Conservation (phyloP, 2,113 vertebrate species). For the Triplophysa rosa region DNA sequence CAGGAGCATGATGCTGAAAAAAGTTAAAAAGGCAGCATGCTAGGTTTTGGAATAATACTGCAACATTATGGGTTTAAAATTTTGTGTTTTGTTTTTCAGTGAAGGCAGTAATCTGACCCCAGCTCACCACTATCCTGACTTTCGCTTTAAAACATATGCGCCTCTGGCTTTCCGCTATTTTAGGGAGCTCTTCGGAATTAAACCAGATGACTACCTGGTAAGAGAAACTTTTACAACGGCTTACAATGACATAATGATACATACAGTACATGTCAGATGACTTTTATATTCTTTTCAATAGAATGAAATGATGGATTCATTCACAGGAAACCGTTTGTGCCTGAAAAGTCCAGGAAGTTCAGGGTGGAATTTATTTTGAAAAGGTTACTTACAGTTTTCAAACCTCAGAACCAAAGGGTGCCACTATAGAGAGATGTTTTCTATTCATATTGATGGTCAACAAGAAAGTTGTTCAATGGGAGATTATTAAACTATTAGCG, state of each 20-base stretch:
- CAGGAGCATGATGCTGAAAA: too few species aligned
- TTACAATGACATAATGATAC: background rate
- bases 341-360: background rate
- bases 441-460: too few species aligned
- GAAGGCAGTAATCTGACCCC: constrained; percentile 95
- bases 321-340: background rate
- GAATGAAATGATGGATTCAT: background rate
- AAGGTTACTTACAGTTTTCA: background rate
- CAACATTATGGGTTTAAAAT: background rate
- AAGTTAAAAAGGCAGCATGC: too few species aligned
- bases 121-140: constrained; percentile 94
- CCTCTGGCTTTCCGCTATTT: constrained; percentile 96
- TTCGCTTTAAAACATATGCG: constrained; percentile 94
- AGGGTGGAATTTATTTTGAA: background rate
- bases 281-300: background rate
- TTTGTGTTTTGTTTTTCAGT: constrained; percentile 64
- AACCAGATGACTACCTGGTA: constrained; percentile 96
- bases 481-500: too few species aligned
- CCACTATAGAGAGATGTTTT: too few species aligned
- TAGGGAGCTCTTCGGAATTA: constrained; percentile 96
- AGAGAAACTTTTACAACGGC: constrained; percentile 53
- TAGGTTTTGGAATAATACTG: too few species aligned
- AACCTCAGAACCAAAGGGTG: too few species aligned
- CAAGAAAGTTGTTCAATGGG: too few species aligned
- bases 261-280: background rate